Evolutionary conservation across 1,140 invertebrate genomes (phyloP).

Genomic region (Drosophila triauraria): DNA sequence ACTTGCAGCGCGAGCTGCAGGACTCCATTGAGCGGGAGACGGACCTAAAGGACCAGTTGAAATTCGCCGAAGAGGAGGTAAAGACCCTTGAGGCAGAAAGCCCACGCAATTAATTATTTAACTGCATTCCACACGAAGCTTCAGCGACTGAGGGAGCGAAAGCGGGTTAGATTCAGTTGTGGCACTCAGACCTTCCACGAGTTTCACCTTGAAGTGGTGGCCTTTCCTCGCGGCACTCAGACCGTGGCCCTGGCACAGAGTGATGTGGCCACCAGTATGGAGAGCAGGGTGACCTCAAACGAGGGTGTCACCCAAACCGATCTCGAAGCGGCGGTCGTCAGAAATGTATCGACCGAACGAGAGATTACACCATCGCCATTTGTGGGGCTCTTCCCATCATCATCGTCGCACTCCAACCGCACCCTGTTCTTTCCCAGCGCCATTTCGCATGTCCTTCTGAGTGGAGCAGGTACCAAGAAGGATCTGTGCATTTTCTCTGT

Average conservation of each 20-base stretch:
- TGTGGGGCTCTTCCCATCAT: conserved; percentile 55
- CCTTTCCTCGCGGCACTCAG: conserved; percentile 73
- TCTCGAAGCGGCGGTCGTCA: conserved; percentile 17
- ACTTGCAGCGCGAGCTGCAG: conserved; percentile 93
- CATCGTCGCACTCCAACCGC: conserved; percentile 33
- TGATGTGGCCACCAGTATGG: conserved; percentile 39
- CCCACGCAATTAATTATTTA: conserved; percentile 33
- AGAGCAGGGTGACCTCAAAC: conserved; percentile 9
- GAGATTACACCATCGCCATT: conserved; percentile 68
- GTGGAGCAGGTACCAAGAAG: conserved; percentile 67
- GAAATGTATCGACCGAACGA: conserved; percentile 51
- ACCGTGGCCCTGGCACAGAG: conserved; percentile 20
- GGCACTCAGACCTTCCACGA: conserved; percentile 72
- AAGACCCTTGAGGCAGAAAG: conserved; percentile 4
- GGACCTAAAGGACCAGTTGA: conserved; percentile 95
- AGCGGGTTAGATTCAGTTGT: conserved; percentile 57
- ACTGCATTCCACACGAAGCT: conserved; percentile 49
- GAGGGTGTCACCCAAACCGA: conserved; percentile 47
- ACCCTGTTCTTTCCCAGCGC: conserved; percentile 75
- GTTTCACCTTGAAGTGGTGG: conserved; percentile 37
- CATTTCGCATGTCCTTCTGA: conserved; percentile 72
- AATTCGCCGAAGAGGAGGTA: conserved; percentile 95
- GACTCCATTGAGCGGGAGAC: conserved; percentile 96
- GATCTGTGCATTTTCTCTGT: conserved; percentile 29
- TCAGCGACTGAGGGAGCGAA: conserved; percentile 35